Evolutionary conservation across 2,797 vertebrate genomes (phyloP).

Genomic region (Chloroceryle inda): DNA sequence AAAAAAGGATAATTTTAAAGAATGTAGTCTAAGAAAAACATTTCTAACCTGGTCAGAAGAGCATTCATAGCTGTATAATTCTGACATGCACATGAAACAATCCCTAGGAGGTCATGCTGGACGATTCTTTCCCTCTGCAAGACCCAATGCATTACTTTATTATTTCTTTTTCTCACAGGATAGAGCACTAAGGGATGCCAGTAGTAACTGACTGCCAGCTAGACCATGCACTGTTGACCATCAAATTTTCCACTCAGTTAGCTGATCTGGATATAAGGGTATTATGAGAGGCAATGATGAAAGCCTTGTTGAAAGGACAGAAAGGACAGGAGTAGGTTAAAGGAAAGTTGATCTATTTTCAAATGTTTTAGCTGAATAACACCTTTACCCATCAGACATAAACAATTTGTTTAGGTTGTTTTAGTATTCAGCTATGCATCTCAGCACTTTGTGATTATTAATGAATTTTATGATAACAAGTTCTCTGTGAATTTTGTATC

Average conservation of each 20-base stretch:
- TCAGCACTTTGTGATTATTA: not conserved
- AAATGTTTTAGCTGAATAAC: not conserved
- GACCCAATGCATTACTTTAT: not conserved
- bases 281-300: not conserved
- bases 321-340: not conserved
- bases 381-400: not conserved
- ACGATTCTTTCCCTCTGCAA: not conserved
- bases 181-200: no score
- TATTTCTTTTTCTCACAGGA: not conserved
- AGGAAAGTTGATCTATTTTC: not conserved
- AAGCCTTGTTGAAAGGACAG: not conserved
- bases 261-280: not conserved
- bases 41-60: not conserved
- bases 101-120: fast-evolving
- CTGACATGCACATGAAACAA: not conserved
- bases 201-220: not conserved
- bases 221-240: not conserved
- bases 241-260: not conserved
- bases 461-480: not conserved
- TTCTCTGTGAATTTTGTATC: not conserved
- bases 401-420: not conserved
- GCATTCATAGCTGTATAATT: not conserved
- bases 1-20: not conserved
- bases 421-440: not conserved
- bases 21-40: not conserved